These are phyloP conservation scores for Bubo scandiacus DNA, from an alignment of 2,113 vertebrate genomes.

Conservation along the genomic window DNA sequence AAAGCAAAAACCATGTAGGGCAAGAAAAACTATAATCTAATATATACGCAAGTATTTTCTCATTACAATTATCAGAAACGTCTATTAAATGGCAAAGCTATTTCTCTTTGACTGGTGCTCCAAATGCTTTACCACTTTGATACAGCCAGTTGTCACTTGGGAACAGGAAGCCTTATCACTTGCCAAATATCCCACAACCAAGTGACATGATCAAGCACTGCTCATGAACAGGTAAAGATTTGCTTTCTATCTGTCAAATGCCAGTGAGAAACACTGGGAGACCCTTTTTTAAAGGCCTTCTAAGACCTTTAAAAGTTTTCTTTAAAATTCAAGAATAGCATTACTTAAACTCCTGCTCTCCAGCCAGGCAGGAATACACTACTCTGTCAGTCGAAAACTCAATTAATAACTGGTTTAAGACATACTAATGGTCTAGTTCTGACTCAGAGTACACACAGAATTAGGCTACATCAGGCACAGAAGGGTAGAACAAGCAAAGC, in stretches of 20 bases:
- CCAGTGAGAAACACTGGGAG: constrained; percentile 5
- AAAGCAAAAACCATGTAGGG: fast-evolving
- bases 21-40: background rate
- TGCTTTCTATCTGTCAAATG: constrained; percentile 12
- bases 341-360: background rate
- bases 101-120: background rate
- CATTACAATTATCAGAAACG: background rate
- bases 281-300: background rate
- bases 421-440: background rate
- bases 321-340: background rate
- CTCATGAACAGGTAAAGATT: background rate
- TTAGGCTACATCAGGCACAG: background rate
- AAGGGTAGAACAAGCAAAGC: background rate
- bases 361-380: background rate
- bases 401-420: background rate
- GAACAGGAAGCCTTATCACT: background rate
- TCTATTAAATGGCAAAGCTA: background rate
- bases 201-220: background rate
- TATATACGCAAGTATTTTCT: fast-evolving
- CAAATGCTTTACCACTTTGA: background rate
- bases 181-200: constrained; percentile 4
- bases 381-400: background rate
- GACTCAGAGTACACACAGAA: background rate
- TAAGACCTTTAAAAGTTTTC: background rate
- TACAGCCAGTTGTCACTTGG: background rate